These are phyloP conservation scores for Pipistrellus pipistrellus DNA, from an alignment of 2,797 vertebrate genomes.

Conservation along the genomic window DNA sequence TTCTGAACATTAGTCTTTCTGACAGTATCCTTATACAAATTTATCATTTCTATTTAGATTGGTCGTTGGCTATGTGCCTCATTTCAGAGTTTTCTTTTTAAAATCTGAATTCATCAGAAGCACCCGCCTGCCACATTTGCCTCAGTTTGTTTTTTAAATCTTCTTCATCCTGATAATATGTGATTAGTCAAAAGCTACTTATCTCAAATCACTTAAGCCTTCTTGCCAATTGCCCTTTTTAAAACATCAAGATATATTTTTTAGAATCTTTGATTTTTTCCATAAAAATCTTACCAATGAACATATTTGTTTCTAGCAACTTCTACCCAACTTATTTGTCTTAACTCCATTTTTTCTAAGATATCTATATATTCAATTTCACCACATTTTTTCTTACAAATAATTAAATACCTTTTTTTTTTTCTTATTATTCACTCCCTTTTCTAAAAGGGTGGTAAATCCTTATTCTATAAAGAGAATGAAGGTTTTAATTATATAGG, in stretches of 20 bases:
- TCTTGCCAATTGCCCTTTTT: background rate
- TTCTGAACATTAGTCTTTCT: background rate
- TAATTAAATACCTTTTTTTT: background rate
- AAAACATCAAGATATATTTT: background rate
- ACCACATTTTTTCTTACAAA: too few relatives aligned
- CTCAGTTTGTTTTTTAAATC: background rate
- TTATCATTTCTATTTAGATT: background rate
- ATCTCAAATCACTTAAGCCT: background rate
- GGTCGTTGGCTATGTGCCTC: background rate
- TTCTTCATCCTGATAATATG: background rate
- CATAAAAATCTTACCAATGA: background rate
- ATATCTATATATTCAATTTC: too few relatives aligned
- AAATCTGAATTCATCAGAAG: background rate
- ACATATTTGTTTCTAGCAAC: background rate
- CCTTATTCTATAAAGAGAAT: background rate
- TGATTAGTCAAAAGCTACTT: background rate
- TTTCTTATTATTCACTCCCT: background rate
- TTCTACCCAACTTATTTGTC: background rate
- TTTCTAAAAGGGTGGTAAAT: background rate
- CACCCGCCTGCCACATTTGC: background rate
- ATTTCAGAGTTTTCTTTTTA: conserved; percentile 10
- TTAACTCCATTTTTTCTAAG: background rate
- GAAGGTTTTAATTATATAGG: background rate
- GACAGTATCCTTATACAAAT: background rate
- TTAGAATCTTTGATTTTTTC: background rate